Evolutionary conservation across 1,140 invertebrate genomes (phyloP).

Genomic region (Uloborus diversus): DNA sequence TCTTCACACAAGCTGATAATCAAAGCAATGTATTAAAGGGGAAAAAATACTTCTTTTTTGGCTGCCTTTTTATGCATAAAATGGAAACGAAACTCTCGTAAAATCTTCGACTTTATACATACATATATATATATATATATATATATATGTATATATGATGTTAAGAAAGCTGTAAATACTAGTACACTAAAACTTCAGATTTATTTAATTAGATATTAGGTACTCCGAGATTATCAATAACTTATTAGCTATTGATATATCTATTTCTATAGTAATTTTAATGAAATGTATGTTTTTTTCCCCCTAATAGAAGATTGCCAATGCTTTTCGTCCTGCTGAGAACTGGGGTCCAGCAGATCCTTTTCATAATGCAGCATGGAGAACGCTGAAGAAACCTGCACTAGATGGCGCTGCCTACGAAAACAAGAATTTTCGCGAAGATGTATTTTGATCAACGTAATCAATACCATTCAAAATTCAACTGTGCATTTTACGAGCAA

Average conservation of each 20-base stretch:
- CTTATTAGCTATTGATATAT: background rate
- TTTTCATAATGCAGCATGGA: constrained; percentile 5
- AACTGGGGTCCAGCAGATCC: constrained; percentile 51
- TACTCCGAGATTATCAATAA: background rate
- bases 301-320: constrained; percentile 41
- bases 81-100: no score
- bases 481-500: no score
- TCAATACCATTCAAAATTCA: no score
- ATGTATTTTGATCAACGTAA: constrained; percentile 49
- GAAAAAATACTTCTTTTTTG: no score
- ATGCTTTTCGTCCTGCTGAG: constrained; percentile 22
- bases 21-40: no score
- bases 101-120: no score
- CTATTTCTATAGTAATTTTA: background rate
- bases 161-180: background rate
- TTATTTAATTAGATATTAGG: background rate
- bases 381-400: background rate
- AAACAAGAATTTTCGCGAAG: constrained; percentile 23
- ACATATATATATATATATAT: background rate
- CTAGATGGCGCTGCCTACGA: background rate
- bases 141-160: background rate
- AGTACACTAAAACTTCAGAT: background rate
- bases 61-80: no score
- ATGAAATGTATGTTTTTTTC: background rate
- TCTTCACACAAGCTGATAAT: no score